phyloP scores from a whole-genome alignment of 2,113 vertebrate species.

The Tonatia bakeri region DNA sequence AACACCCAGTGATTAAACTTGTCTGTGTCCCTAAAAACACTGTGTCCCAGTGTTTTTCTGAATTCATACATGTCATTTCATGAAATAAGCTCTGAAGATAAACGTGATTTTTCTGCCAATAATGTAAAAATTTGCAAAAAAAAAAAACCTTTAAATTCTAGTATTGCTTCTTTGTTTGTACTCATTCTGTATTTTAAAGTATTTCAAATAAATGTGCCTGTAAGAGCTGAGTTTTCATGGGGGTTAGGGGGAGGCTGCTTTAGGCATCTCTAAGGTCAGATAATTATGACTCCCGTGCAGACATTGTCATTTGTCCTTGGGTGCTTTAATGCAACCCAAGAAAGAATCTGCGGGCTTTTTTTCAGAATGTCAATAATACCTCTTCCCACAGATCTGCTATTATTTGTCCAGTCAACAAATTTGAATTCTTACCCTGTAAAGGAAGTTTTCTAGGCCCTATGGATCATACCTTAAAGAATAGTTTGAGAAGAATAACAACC shows the following conservation, averaged over 20 bases:
- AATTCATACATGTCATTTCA: not conserved
- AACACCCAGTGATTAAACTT: not conserved
- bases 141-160: not conserved
- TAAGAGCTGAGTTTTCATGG: not conserved
- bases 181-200: not conserved
- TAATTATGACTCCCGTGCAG: not conserved
- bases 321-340: not conserved
- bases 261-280: not conserved
- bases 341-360: not conserved
- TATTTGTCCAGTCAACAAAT: not conserved
- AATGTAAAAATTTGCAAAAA: not conserved
- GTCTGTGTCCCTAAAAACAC: not conserved
- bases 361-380: not conserved
- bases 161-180: not conserved
- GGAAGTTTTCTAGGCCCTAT: not conserved
- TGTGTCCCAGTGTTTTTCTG: not conserved
- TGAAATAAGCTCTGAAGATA: not conserved
- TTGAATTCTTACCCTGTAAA: not conserved
- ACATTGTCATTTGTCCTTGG: not conserved
- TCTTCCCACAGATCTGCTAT: not conserved
- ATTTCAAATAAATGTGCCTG: not conserved
- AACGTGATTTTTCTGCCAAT: not conserved
- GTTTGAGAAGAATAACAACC: not conserved
- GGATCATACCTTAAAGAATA: not conserved
- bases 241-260: not conserved